Percentiles rank a stretch among this genome's conserved stretches.
phyloP scores from a whole-genome alignment of 2,888 invertebrate species.

The Dyspetes luteomarginatus region DNA sequence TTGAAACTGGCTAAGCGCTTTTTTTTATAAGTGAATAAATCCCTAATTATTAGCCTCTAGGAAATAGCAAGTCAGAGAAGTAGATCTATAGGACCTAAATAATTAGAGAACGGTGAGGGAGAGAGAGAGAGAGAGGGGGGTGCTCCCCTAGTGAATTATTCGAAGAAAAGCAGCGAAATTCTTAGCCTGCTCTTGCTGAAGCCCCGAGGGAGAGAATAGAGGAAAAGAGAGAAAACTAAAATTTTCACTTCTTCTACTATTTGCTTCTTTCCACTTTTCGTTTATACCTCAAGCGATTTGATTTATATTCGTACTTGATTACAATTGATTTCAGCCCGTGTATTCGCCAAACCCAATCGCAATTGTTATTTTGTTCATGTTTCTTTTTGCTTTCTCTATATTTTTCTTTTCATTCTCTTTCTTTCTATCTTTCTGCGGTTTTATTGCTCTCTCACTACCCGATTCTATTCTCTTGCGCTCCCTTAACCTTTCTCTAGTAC shows the following conservation, averaged over 20 bases:
- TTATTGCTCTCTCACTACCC: slow-evolving; percentile 23
- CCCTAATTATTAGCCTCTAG: slow-evolving; percentile 19
- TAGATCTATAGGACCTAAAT: not conserved
- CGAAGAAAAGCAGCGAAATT: slow-evolving; percentile 64
- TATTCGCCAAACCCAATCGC: slow-evolving; percentile 8
- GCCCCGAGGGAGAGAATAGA: not conserved
- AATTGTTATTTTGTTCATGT: slow-evolving; percentile 48
- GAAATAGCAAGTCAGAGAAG: not conserved
- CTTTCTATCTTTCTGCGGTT: slow-evolving; percentile 8
- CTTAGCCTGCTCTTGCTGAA: not conserved
- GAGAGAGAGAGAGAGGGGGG: not conserved
- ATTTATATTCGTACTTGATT: slow-evolving; percentile 77
- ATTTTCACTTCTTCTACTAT: too few relatives aligned
- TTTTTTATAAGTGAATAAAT: slow-evolving; percentile 35
- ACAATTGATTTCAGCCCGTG: slow-evolving; percentile 76
- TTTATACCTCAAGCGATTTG: slow-evolving; percentile 70
- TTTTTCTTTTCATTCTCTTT: not conserved
- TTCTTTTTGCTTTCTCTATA: not conserved
- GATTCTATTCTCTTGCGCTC: slow-evolving; percentile 44
- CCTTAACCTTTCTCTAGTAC: slow-evolving; percentile 17
- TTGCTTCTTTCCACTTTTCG: not conserved
- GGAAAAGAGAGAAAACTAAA: not conserved
- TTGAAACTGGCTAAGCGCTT: not conserved
- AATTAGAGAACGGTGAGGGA: not conserved
- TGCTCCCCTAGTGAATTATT: slow-evolving; percentile 74